phyloP scores from a whole-genome alignment of 1,140 invertebrate genomes.

The Tetramorium alpestre region DNA sequence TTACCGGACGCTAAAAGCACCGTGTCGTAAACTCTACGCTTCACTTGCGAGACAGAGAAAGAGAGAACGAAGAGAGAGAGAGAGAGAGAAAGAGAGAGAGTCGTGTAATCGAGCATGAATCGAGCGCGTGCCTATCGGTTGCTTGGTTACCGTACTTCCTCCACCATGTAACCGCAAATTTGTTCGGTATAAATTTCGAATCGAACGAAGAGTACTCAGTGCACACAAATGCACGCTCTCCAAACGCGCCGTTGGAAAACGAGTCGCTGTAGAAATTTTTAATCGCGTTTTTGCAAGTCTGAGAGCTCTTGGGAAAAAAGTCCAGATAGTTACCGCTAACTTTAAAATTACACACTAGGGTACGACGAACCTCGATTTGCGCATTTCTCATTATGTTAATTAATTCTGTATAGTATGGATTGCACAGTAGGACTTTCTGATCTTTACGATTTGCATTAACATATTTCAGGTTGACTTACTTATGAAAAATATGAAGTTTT shows the following conservation, averaged over 20 bases:
- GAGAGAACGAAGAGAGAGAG: background rate
- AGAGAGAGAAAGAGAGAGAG: slow-evolving; percentile 13
- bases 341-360: slow-evolving; percentile 19
- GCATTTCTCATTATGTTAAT: background rate
- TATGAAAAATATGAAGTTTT: background rate
- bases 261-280: slow-evolving; percentile 33
- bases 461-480: background rate
- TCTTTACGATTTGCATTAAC: background rate
- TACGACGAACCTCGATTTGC: background rate
- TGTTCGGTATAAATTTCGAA: slow-evolving; percentile 57
- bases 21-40: slow-evolving; percentile 73
- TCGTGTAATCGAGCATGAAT: slow-evolving; percentile 39
- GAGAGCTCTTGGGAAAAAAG: slow-evolving; percentile 10
- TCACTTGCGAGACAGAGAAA: slow-evolving; percentile 12
- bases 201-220: slow-evolving; percentile 33
- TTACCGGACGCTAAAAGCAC: slow-evolving; percentile 77
- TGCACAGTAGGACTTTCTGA: background rate
- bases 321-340: background rate
- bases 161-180: slow-evolving; percentile 50
- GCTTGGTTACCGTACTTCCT: slow-evolving; percentile 65
- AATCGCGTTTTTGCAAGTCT: slow-evolving; percentile 29
- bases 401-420: background rate
- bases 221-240: slow-evolving; percentile 11
- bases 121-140: slow-evolving; percentile 58
- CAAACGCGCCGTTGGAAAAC: slow-evolving; percentile 11